These are phyloP conservation scores for Rhodeus uyekii DNA, from an alignment of 2,797 vertebrate species.

Conservation along the genomic window DNA sequence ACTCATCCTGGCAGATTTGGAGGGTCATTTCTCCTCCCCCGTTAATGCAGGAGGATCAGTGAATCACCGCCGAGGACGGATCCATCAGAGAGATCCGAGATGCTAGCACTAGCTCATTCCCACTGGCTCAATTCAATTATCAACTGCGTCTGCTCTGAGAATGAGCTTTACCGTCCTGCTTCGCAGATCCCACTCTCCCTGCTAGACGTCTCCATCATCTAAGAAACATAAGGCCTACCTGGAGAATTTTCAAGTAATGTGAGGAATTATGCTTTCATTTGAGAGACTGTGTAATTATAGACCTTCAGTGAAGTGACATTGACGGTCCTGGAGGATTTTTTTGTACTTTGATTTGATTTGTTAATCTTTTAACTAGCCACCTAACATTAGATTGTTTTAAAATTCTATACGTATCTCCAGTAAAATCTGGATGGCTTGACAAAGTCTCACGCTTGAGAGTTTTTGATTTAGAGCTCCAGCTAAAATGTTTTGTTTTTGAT, in stretches of 20 bases:
- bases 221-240: conserved; percentile 49
- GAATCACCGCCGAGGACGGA: conserved; percentile 50
- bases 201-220: conserved; percentile 51
- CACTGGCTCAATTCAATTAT: conserved; percentile 64
- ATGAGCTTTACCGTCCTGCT: conserved; percentile 54
- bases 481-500: background rate
- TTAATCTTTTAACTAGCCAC: background rate
- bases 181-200: conserved; percentile 47
- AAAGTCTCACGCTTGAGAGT: background rate
- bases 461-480: background rate
- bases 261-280: conserved; percentile 44
- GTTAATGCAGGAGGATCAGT: conserved; percentile 63
- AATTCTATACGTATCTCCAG: background rate
- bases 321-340: background rate
- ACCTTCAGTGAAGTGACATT: conserved; percentile 20
- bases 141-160: conserved; percentile 48
- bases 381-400: background rate
- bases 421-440: background rate
- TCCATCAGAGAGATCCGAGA: conserved; percentile 59
- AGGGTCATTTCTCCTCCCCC: conserved; percentile 61
- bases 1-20: conserved; percentile 65
- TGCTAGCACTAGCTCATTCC: conserved; percentile 52
- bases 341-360: background rate
- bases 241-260: conserved; percentile 33
- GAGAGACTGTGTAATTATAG: conserved; percentile 42